Evolutionary conservation across 2,888 invertebrate genomes (phyloP), one percentile per base, ranked within the genome.

Genomic region (Apoda limacodes): DNA sequence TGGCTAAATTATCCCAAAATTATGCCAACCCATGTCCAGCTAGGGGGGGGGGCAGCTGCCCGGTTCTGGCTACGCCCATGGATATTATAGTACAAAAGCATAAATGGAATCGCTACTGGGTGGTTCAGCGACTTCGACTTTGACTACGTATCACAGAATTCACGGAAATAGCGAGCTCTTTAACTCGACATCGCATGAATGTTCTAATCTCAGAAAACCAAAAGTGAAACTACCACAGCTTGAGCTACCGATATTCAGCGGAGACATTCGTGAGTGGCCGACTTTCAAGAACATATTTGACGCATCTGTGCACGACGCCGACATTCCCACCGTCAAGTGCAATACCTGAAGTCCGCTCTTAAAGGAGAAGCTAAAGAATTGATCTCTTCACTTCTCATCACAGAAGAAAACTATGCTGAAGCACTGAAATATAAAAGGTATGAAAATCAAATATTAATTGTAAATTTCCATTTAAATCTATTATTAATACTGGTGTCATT

Each of bases 381-480:
- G 7, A 7, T 17, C 5, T 6, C 5, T 17, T 5, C 17, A 6
- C 17, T 17, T 6, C 17, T 17, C 17, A 17, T 17, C 7, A 6
- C 17, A 6, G 17, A 17, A 6, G 17, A 17, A 6, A 17, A 17
- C 17, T 17, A 6, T 7, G 17, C 7, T 6, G 7, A 17, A 17
- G 17, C 17, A 5, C 5, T 17, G 17, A 7, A 17, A 17, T 13
- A 9, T 4, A 24, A 4, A 10, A 24, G 3, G 30, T 30, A 30
- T 25, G 30, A 30, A 13, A 30, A 30, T 9, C 24, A 31, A 26
- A 26, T 22, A 3, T 15, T 31, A 9, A 21, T 26, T 11, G 31
- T 31, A 2, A 31, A 31, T 17, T 22, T 15, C 15, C 32, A 32
- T 12, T 22, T 32, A 9, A 17, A 17, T 17, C 17, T 7, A 6